Evolutionary conservation across 2,888 invertebrate species (phyloP).

Genomic region (Tachina lurida): DNA sequence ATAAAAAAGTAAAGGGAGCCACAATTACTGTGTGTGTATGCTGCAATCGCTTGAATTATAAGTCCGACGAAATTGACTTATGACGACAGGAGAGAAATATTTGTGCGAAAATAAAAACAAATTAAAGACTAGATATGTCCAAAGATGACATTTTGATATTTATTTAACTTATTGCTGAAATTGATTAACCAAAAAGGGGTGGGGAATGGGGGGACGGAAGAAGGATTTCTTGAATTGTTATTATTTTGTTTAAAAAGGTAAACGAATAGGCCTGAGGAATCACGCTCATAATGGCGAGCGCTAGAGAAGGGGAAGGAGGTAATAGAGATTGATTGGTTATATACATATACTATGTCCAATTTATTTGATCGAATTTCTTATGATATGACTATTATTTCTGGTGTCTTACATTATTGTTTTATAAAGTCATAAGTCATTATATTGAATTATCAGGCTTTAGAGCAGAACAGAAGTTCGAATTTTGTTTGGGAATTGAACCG

Average conservation of each 20-base stretch:
- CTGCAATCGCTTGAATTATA: neutral
- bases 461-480: no score
- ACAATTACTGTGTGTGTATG: neutral
- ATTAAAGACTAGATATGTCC: neutral
- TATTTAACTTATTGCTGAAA: neutral
- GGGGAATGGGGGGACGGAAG: neutral
- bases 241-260: neutral
- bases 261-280: neutral
- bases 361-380: neutral
- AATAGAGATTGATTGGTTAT: neutral
- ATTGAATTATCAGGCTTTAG: no score
- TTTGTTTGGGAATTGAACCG: no score
- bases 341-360: neutral
- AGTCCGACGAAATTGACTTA: conserved; percentile 3
- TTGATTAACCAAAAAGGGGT: neutral
- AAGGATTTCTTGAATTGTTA: neutral
- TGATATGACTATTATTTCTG: neutral
- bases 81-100: neutral
- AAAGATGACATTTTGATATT: conserved; percentile 18
- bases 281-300: neutral
- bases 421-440: no score
- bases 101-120: conserved; percentile 18
- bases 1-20: neutral
- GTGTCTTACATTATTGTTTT: neutral
- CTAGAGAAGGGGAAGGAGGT: neutral